These are phyloP conservation scores for Bucco capensis DNA, from an alignment of 2,113 vertebrate genomes.

Conservation along the genomic window DNA sequence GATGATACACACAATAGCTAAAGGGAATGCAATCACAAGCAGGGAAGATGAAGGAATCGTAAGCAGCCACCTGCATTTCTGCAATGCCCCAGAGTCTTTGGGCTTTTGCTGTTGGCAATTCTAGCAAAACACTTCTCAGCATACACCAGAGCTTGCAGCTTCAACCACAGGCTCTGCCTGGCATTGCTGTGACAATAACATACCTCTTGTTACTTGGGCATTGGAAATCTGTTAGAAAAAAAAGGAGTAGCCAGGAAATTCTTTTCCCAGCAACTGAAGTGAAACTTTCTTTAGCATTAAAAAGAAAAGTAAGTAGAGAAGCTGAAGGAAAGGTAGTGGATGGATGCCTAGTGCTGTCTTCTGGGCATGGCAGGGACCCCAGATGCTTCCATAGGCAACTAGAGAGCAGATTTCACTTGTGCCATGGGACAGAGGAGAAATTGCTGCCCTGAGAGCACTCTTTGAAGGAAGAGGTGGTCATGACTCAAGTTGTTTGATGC, in stretches of 20 bases:
- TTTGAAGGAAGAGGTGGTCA: not conserved
- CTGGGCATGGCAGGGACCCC: not conserved
- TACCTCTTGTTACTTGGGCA: not conserved
- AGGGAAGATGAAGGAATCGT: slow-evolving; percentile 36
- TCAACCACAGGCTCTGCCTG: not conserved
- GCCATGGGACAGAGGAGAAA: not conserved
- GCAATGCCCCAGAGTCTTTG: not conserved
- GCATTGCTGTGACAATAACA: not conserved
- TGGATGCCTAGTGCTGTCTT: not conserved
- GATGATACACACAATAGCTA: slow-evolving; percentile 29
- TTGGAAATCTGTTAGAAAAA: not conserved
- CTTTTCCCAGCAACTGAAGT: not conserved
- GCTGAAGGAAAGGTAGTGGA: not conserved
- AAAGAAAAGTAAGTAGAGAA: not conserved
- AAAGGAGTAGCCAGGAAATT: not conserved
- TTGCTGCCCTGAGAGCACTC: not conserved
- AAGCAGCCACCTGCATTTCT: slow-evolving; percentile 42
- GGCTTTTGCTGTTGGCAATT: not conserved
- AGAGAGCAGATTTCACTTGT: not conserved
- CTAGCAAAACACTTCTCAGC: not conserved
- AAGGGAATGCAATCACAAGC: slow-evolving; percentile 31
- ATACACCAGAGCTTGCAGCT: not conserved
- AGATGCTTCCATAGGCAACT: not conserved
- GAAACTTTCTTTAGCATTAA: not conserved
- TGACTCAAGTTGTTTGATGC: not conserved